Evolutionary conservation across 2,113 vertebrate species (phyloP).

Genomic region (Rhadina sibilatrix): DNA sequence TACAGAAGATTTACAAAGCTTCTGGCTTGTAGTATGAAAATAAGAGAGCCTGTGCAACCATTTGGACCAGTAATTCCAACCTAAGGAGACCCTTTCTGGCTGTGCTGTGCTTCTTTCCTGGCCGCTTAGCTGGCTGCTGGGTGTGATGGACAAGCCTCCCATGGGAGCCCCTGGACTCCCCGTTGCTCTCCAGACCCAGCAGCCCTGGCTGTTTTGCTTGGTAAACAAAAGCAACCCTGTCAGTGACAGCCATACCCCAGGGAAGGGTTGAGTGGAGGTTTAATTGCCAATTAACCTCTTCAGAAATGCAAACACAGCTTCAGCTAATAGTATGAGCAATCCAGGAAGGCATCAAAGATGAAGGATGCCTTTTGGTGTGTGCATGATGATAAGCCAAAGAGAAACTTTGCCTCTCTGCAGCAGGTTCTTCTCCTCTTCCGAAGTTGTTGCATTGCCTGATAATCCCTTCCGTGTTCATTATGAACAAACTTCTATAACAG

Average conservation of each 20-base stretch:
- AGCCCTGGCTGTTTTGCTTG: background rate
- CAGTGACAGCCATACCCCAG: background rate
- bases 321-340: background rate
- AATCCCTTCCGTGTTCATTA: background rate
- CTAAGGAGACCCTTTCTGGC: background rate
- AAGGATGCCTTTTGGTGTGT: background rate
- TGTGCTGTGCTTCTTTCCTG: background rate
- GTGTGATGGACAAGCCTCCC: background rate
- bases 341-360: background rate
- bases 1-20: background rate
- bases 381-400: background rate
- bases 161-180: background rate
- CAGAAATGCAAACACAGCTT: constrained; percentile 13
- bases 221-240: background rate
- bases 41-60: background rate
- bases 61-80: background rate
- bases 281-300: background rate
- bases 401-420: background rate
- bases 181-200: background rate
- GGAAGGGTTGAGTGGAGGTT: background rate
- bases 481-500: background rate
- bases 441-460: background rate
- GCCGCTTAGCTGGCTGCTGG: background rate
- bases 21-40: background rate
- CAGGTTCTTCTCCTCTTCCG: background rate